Evolutionary conservation across 2,888 invertebrate species (phyloP).

Genomic region (Xiphydria camelus): DNA sequence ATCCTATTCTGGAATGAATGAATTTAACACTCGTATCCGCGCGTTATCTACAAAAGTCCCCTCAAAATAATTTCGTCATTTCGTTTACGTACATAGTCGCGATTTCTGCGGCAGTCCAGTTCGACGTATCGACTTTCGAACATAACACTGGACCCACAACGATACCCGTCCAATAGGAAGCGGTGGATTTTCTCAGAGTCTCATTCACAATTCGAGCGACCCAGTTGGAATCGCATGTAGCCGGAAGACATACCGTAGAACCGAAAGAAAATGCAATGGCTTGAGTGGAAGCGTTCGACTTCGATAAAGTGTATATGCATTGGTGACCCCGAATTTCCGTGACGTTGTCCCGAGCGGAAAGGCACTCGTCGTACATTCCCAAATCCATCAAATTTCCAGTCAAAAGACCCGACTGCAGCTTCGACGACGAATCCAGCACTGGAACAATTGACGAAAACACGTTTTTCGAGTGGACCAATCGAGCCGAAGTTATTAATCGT

Average conservation of each 20-base stretch:
- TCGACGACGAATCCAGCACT: constrained; percentile 61
- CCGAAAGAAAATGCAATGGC: no score
- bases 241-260: constrained; percentile 58
- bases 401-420: constrained; percentile 57
- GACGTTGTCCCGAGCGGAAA: constrained; percentile 29
- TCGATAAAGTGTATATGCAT: constrained; percentile 51
- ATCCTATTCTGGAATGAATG: no score
- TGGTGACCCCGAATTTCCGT: constrained; percentile 53
- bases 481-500: no score
- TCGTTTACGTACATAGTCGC: neutral
- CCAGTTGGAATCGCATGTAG: constrained; percentile 50
- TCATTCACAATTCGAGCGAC: constrained; percentile 28
- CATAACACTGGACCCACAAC: constrained; percentile 12
- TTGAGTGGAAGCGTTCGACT: no score
- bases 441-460: no score
- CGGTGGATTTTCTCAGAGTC: neutral
- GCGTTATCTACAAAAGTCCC: neutral
- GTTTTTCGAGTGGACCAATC: no score
- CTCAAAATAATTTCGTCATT: neutral
- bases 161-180: neutral
- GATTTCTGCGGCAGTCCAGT: constrained; percentile 16
- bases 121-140: constrained; percentile 11
- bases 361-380: constrained; percentile 59
- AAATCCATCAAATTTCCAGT: constrained; percentile 56
- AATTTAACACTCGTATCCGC: no score